Evolutionary conservation across 2,797 vertebrate species (phyloP), one percentile per base, ranked within the genome.

Genomic region (Aldrovandia affinis): DNA sequence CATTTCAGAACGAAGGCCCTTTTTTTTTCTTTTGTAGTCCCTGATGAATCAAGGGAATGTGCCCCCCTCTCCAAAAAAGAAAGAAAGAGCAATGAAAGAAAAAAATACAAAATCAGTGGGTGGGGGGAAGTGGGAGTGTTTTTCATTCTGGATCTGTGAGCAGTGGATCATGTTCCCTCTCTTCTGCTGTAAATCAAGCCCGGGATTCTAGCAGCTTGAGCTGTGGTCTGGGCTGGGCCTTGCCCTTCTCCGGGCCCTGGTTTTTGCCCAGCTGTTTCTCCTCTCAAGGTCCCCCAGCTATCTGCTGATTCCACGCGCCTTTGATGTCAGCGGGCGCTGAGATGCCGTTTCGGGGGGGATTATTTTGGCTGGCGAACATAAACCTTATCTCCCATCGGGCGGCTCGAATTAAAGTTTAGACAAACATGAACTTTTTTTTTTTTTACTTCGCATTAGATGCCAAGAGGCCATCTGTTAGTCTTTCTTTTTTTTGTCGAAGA

Each of bases 401-500:
- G 39, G 82, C 65, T 75, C 10, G 50, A 55, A 77, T 75, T 55
- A 55, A 83, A 83, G 44, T 75, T 83, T 83, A 75, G n/a, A 39
- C 68, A 75, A 73, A 83, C 68, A 52, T 57, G 30, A 65, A 77
- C 25, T 20, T 5, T n/a, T 52, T 39, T 28, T 15, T 25, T 77
- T 77, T 30, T 50, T 54, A 4, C 28, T 75, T 55, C 6, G 70
- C 50, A 68, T 33, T 75, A 47, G 65, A 75, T 73, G 33, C 65
- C 47, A 42, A 39, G 52, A 75, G 63, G 36, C 52, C 81, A 81
- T 81, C 81, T 81, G 81, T 44, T 68, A 39, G 1, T 75, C 47
- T 80, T 33, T 83, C 89, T n/a, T 78, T 79, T 83, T 88, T 39
- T 77, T 77, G 88, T 39, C 39, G 28, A 65, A 42, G 81, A 81